phyloP scores from a whole-genome alignment of 2,888 invertebrate species.

The Camponotus fellah region DNA sequence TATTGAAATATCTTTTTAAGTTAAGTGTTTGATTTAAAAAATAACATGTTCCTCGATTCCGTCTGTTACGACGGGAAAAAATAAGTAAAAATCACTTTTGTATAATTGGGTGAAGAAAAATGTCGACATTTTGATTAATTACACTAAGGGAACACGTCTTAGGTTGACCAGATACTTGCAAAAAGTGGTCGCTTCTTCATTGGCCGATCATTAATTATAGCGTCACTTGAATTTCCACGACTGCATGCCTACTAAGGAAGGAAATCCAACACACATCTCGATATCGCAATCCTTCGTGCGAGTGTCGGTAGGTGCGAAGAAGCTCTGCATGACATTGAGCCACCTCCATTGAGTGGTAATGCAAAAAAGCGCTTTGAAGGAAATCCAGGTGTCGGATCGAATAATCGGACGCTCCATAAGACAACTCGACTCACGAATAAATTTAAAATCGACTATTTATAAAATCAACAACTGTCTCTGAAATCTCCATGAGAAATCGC shows the following conservation, averaged over 20 bases:
- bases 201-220: conserved; percentile 73
- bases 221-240: conserved; percentile 77
- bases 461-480: conserved; percentile 62
- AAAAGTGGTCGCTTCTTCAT: conserved; percentile 67
- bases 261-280: conserved; percentile 65
- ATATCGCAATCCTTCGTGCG: conserved; percentile 62
- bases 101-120: conserved; percentile 67
- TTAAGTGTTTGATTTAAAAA: background rate
- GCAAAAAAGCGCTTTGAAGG: conserved; percentile 59
- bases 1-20: background rate
- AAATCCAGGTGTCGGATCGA: conserved; percentile 74
- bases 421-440: conserved; percentile 57
- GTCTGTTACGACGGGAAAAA: conserved; percentile 21
- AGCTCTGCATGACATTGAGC: conserved; percentile 53
- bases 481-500: conserved; percentile 63
- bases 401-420: conserved; percentile 50
- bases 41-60: conserved; percentile 14
- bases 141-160: conserved; percentile 62
- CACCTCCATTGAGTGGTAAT: conserved; percentile 19
- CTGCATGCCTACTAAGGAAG: conserved; percentile 71
- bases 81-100: conserved; percentile 63
- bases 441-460: conserved; percentile 61
- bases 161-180: conserved; percentile 60
- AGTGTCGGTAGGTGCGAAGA: conserved; percentile 73
- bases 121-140: conserved; percentile 72